Evolutionary conservation across 2,113 vertebrate species (phyloP), one percentile per base, ranked within the genome.

Genomic region (Anser brachyrhynchus): DNA sequence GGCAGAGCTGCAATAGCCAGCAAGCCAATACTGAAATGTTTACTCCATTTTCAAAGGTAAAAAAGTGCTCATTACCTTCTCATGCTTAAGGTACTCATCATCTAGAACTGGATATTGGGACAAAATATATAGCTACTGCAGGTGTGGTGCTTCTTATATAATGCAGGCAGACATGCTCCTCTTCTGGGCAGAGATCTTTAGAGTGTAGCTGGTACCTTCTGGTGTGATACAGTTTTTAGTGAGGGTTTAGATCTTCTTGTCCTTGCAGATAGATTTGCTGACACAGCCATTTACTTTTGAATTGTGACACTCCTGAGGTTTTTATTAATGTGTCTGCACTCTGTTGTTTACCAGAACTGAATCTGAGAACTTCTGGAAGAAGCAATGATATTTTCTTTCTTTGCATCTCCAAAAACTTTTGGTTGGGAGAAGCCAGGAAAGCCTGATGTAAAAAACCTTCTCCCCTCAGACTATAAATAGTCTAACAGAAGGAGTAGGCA

Each of bases 381-480:
- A 67, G n/a, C 20, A 71, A 46, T 43, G 29, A 71, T 9, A 58
- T 29, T 25, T 91, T 18, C 5, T 15, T 85, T 89, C 51, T 62
- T 74, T 10, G 73, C 2, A 1, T 54, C 41, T 77, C 5, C 20
- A 54, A 87, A 93, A 17, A 39, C 39, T 87, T 80, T 37, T 39
- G 4, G 77, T 71, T 54, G 13, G 54, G 51, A 88, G 16, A 85
- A 81, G 5, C 3, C 31, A 58, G 44, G 15, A 7, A 84, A 84
- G 2, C 4, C 7, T 70, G 9, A 20, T 59, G 13, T 55, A 64
- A 52, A 83, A 33, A 35, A 35, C 0, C 0, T 70, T 59, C 69
- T 84, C 25, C 16, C 13, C 6, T 91, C 58, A 77, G 33, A 77
- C 6, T 89, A 31, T 43, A 79, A 39, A 15, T 82, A 76, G 10